These are phyloP conservation scores for Corythornis vintsioides DNA, from an alignment of 2,113 vertebrate species.

Conservation along the genomic window DNA sequence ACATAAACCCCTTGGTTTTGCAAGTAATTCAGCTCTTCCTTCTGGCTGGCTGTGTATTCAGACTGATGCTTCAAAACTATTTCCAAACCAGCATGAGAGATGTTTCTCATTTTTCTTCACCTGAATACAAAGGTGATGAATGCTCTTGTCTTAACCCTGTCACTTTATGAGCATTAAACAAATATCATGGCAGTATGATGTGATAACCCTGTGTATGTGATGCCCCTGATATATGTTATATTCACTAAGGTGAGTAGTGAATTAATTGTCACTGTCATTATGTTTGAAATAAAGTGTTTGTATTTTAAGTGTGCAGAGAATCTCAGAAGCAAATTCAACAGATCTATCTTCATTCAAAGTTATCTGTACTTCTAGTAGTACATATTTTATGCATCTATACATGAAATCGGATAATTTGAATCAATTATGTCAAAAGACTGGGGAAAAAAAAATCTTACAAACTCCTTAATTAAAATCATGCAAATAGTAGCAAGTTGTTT, in stretches of 20 bases:
- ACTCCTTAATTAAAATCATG: background rate
- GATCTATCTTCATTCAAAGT: background rate
- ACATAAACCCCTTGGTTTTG: background rate
- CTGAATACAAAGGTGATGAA: slow-evolving; percentile 5
- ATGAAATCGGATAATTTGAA: background rate
- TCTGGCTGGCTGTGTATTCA: background rate
- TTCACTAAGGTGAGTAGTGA: background rate
- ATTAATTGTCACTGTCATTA: background rate
- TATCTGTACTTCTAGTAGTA: background rate
- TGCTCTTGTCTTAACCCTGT: background rate
- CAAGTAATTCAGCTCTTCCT: background rate
- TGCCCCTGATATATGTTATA: background rate
- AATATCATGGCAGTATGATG: background rate
- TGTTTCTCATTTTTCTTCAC: slow-evolving; percentile 30
- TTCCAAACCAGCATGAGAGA: slow-evolving; percentile 15
- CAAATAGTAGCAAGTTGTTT: background rate
- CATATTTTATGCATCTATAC: too few relatives aligned
- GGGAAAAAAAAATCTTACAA: background rate
- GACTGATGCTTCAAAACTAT: slow-evolving; percentile 18
- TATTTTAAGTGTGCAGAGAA: background rate
- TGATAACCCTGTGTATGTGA: background rate
- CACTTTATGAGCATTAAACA: background rate
- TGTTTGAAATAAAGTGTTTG: background rate
- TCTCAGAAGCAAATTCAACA: background rate
- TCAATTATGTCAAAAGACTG: background rate